Conservation (phyloP, 1,140 invertebrate species). For the Anastrepha obliqua region DNA sequence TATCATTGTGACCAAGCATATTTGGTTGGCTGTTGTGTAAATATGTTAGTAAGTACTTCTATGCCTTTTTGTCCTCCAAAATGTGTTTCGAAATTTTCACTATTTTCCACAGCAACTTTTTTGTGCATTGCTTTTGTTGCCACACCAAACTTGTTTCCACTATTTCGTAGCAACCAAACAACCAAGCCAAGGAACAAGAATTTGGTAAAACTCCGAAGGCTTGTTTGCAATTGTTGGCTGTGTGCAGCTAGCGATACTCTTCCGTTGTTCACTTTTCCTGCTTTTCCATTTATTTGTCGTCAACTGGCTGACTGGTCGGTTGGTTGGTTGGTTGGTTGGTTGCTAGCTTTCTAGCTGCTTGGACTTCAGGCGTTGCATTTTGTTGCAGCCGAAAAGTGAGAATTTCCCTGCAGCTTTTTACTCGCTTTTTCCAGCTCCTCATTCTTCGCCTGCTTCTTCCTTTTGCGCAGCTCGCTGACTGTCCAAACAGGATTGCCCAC, state of each 20-base stretch:
- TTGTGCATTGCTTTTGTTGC: constrained; percentile 9
- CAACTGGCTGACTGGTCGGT: background rate
- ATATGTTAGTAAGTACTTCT: background rate
- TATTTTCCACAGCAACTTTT: background rate
- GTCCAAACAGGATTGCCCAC: constrained; percentile 46
- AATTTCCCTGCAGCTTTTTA: constrained; percentile 52
- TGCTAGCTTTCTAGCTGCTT: constrained; percentile 11
- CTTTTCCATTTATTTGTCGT: constrained; percentile 28
- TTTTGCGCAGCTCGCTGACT: background rate
- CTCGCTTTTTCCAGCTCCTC: background rate
- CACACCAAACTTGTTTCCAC: background rate
- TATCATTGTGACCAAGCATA: background rate
- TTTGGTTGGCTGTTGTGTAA: background rate
- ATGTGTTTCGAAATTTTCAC: constrained; percentile 8
- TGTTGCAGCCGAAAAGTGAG: constrained; percentile 54
- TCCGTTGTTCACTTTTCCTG: constrained; percentile 43
- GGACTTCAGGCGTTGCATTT: constrained; percentile 19
- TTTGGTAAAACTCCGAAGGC: background rate
- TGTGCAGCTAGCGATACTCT: background rate
- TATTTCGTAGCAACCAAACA: background rate
- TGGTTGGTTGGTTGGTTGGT: constrained; percentile 1
- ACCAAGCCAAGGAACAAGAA: background rate
- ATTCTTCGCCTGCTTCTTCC: background rate
- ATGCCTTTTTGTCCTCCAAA: background rate
- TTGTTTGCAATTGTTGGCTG: constrained; percentile 20